Percentiles rank a stretch among this genome's conserved stretches.
phyloP scores from a whole-genome alignment of 2,888 invertebrate genomes.

The Poecilus cupreus region DNA sequence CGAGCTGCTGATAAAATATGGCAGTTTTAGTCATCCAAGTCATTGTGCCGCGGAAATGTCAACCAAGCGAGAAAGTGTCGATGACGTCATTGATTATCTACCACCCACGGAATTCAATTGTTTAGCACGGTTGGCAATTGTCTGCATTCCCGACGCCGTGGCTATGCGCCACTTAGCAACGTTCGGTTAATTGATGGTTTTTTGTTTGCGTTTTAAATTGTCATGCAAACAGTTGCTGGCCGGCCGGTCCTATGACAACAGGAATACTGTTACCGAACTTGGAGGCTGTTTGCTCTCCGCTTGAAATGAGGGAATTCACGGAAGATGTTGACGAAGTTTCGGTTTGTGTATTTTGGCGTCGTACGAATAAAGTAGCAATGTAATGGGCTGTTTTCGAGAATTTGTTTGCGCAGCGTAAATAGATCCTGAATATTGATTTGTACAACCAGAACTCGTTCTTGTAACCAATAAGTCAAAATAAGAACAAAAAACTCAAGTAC shows the following conservation, averaged over 20 bases:
- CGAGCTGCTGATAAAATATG: not conserved
- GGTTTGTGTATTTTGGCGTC: constrained; percentile 15
- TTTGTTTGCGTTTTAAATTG: constrained; percentile 57
- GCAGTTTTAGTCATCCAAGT: not conserved
- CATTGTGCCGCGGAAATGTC: constrained; percentile 30
- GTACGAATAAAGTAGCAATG: constrained; percentile 41
- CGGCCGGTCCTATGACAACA: constrained; percentile 17
- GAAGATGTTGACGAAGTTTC: constrained; percentile 27
- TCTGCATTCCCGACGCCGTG: constrained; percentile 30
- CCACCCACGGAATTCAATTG: constrained; percentile 42
- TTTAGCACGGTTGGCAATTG: constrained; percentile 42
- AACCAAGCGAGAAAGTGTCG: constrained; percentile 13
- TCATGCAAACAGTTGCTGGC: constrained; percentile 49
- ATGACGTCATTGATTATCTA: constrained; percentile 29
- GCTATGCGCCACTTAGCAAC: constrained; percentile 49
- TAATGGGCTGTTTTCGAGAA: constrained; percentile 28
- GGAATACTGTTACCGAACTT: constrained; percentile 19
- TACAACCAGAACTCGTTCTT: constrained; percentile 4
- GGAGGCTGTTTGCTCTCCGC: not conserved
- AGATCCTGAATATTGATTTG: constrained; percentile 22
- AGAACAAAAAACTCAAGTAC: too few species aligned
- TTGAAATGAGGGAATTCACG: constrained; percentile 5
- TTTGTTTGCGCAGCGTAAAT: constrained; percentile 4
- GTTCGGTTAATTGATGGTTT: constrained; percentile 54
- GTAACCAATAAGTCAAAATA: constrained; percentile 27